Percentiles rank a stretch among this genome's conserved stretches.
Evolutionary conservation across 2,113 vertebrate species (phyloP).

Genomic region (Sinocyclocheilus grahami): DNA sequence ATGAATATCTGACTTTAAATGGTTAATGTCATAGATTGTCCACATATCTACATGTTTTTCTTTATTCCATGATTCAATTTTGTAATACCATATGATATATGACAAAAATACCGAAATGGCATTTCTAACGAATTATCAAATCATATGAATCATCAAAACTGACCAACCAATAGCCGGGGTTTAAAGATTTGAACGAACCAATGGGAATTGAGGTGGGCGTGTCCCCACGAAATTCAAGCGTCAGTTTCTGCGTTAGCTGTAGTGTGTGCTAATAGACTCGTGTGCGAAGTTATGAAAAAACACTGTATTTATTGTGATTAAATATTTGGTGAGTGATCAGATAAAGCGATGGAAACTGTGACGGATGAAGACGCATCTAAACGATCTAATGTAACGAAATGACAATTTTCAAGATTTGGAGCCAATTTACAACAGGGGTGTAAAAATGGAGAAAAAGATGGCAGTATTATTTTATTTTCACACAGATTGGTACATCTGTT

Average conservation of each 20-base stretch:
- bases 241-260: neutral
- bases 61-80: no score
- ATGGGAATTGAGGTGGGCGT: constrained; percentile 26
- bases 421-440: no score
- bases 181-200: constrained; percentile 53
- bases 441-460: no score
- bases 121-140: neutral
- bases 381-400: constrained; percentile 5
- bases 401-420: no score
- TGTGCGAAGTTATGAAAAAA: neutral
- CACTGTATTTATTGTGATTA: neutral
- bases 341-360: constrained; percentile 21
- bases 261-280: neutral
- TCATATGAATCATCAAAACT: neutral
- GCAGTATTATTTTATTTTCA: no score
- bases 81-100: neutral
- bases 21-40: neutral
- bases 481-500: no score
- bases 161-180: neutral
- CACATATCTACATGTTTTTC: no score
- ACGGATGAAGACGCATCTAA: neutral
- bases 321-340: neutral
- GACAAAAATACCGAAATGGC: neutral
- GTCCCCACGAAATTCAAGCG: constrained; percentile 48
- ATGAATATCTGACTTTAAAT: neutral